Evolutionary conservation across 2,113 vertebrate species (phyloP).

Genomic region (Rhinopithecus roxellana): DNA sequence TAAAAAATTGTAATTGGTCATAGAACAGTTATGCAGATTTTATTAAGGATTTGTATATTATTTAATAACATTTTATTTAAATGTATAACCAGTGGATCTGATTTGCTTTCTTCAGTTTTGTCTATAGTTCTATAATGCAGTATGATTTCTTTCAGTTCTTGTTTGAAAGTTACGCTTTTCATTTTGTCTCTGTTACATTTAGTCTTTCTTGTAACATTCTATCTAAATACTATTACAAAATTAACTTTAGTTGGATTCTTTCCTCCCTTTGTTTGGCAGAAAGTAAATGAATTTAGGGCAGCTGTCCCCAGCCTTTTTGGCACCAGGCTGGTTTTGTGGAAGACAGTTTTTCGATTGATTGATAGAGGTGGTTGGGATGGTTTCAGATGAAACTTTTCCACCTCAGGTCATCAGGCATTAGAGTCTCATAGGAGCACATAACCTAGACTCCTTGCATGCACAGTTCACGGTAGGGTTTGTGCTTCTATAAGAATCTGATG

Average conservation of each 20-base stretch:
- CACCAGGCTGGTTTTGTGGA: no score
- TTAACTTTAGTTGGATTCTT: not conserved
- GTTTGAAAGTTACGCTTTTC: not conserved
- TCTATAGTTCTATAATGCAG: not conserved
- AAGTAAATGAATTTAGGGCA: not conserved
- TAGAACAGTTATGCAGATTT: not conserved
- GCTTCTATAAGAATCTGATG: no score
- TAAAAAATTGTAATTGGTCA: not conserved
- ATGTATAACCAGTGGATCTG: not conserved
- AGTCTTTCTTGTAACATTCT: not conserved
- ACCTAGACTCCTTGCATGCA: no score
- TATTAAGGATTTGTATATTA: not conserved
- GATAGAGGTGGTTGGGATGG: no score
- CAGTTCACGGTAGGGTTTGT: no score
- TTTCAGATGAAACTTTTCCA: no score
- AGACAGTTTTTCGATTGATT: no score
- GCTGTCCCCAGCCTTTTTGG: no score
- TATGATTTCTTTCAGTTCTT: not conserved
- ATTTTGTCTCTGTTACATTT: constrained; percentile 18
- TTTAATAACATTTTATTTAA: constrained; percentile 33
- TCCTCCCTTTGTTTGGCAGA: not conserved
- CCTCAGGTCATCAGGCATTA: no score
- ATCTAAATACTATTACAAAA: not conserved
- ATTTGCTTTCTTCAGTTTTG: not conserved
- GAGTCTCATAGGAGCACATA: no score